Evolutionary conservation across 2,113 vertebrate species (phyloP), one percentile per base, ranked within the genome.

Genomic region (Sebastes fasciatus): DNA sequence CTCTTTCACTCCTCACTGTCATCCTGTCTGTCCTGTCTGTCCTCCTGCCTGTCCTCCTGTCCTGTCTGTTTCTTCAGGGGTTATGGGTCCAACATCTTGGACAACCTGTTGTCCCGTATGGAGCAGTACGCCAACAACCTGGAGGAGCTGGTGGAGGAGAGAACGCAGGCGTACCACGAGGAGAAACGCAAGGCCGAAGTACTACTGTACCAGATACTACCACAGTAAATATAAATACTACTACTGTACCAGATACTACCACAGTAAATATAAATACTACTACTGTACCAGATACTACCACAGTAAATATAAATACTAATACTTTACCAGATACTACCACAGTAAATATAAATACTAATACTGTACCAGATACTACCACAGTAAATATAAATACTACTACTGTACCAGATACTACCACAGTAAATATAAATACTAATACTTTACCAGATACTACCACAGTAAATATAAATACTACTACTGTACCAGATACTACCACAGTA

Each of bases 41-140:
- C 52, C 17, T 9, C 19, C 52, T 60, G 55, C 0, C 0, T 49
- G 52, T 77, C 7, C 51, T 4, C 65, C 46, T 72, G 43, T 16
- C 16, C 12, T 21, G 17, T 21, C 52, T 43, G 58, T 72, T 43
- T 67, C 8, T 77, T 43, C 11, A 99, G 97, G 85, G 97, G 96
- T 79, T 96, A 93, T 88, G 97, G 96, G 60, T 91, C 94, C 78
- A 98, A 98, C 93, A 98, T 99, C 88, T 87, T 99, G 92, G 97
- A 99, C 92, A 99, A 98, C 90, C 95, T 99, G 6, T 94, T 99
- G 89, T 96, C 96, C 0, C 96, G 98, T 8, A 99, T 99, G 98
- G 98, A 99, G 92, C 98, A 98, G 74, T 99, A 99, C 0, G 98
- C 98, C 89, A 98, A 97, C 94, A 99, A 99, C 88, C 94, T 99